Conservation (phyloP, 2,797 vertebrate species). For the Anas bahamensis region DNA sequence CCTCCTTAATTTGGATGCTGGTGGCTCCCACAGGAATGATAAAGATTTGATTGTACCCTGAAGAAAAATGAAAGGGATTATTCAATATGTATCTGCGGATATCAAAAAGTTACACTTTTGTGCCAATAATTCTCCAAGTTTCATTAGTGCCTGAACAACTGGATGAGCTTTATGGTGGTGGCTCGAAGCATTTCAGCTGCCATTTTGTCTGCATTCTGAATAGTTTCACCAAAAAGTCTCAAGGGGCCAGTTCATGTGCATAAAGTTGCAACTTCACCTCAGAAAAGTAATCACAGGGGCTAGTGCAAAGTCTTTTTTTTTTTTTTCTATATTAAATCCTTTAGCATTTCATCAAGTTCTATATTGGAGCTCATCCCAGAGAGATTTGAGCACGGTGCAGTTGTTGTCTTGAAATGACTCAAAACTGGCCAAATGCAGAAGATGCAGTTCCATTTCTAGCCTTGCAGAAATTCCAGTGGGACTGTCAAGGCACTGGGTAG, state of each 20-base stretch:
- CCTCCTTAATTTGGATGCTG: slow-evolving; percentile 90
- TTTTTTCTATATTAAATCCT: neutral
- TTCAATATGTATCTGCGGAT: neutral
- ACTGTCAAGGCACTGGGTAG: neutral
- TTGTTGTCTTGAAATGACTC: neutral
- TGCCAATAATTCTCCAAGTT: neutral
- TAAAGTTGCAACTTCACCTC: neutral
- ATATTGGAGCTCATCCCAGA: neutral
- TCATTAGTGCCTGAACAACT: neutral
- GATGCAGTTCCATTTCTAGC: neutral
- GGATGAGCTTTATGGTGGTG: neutral
- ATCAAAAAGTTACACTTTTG: neutral
- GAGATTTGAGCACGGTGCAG: neutral
- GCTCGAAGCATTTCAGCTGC: neutral
- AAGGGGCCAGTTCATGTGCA: neutral
- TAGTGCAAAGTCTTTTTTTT: neutral
- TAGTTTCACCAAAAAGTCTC: neutral
- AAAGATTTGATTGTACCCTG: slow-evolving; percentile 97
- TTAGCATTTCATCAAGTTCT: neutral
- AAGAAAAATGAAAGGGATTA: neutral
- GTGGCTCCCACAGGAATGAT: slow-evolving; percentile 92
- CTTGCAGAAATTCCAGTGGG: neutral
- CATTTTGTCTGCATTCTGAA: neutral
- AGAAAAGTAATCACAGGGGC: neutral
- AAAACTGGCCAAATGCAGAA: neutral